These are phyloP conservation scores for Drosophila buzzatii DNA, from an alignment of 2,888 invertebrate genomes.

Conservation along the genomic window DNA sequence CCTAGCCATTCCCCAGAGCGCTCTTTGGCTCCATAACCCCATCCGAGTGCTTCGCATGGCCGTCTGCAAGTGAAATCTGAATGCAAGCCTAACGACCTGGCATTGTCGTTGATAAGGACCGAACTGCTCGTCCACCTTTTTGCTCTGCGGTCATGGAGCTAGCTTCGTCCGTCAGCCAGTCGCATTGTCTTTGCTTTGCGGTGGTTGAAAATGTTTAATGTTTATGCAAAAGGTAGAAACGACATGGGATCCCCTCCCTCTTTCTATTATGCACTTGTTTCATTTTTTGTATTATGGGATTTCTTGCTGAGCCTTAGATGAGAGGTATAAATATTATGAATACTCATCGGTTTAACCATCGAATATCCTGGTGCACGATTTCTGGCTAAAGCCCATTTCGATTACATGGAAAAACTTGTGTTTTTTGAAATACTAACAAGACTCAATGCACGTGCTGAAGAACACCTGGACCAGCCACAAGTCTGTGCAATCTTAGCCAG, in stretches of 20 bases:
- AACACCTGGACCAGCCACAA: background rate
- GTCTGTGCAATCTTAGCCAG: background rate
- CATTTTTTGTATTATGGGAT: background rate
- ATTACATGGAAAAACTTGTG: too few relatives aligned
- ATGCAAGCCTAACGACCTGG: conserved; percentile 80
- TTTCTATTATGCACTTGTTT: conserved; percentile 17
- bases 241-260: conserved; percentile 14
- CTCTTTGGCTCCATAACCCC: conserved; percentile 35
- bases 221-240: conserved; percentile 51
- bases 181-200: conserved; percentile 34
- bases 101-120: conserved; percentile 76
- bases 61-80: conserved; percentile 63
- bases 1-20: conserved; percentile 15
- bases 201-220: conserved; percentile 55
- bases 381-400: background rate
- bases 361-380: background rate
- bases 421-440: background rate
- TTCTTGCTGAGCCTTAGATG: background rate
- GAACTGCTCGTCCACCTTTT: conserved; percentile 54
- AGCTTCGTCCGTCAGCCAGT: conserved; percentile 18
- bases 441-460: background rate
- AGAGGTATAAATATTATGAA: background rate
- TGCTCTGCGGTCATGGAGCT: conserved; percentile 27
- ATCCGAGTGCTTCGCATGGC: conserved; percentile 14
- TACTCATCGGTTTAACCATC: background rate